Evolutionary conservation across 2,888 invertebrate genomes (phyloP).

Genomic region (Patella caerulea): DNA sequence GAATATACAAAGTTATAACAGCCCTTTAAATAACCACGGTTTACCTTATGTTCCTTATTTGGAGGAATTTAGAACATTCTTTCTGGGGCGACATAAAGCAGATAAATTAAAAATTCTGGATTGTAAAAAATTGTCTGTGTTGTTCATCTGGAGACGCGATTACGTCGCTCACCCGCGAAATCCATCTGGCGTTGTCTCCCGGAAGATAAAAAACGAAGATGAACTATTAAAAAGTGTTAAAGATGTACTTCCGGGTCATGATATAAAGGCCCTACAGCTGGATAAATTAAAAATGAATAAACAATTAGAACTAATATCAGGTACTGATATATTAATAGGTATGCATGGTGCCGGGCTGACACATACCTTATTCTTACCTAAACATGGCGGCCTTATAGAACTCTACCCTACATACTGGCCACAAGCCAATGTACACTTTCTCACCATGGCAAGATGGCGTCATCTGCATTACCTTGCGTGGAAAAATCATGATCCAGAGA

Average conservation of each 20-base stretch:
- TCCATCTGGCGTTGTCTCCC: conserved; percentile 59
- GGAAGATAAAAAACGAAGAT: conserved; percentile 68
- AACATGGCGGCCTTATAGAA: conserved; percentile 64
- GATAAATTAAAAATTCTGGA: conserved; percentile 33
- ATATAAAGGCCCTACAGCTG: conserved; percentile 57
- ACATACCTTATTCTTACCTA: conserved; percentile 65
- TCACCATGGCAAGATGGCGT: conserved; percentile 65
- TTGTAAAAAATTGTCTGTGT: conserved; percentile 57
- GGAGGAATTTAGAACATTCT: conserved; percentile 64
- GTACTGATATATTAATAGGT: conserved; percentile 67
- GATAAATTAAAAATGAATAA: conserved; percentile 58
- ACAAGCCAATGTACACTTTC: conserved; percentile 59
- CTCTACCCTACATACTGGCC: conserved; percentile 60
- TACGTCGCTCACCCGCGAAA: conserved; percentile 70
- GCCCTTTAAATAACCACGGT: conserved; percentile 57
- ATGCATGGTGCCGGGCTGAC: conserved; percentile 71
- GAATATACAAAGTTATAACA: conserved; percentile 64
- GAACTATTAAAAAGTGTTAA: conserved; percentile 58
- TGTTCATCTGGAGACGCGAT: conserved; percentile 67
- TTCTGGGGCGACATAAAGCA: conserved; percentile 50
- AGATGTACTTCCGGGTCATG: conserved; percentile 42
- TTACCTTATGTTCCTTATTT: conserved; percentile 51
- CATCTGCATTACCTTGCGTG: conserved; percentile 62
- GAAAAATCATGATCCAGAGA: conserved; percentile 58
- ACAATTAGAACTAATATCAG: conserved; percentile 58